Evolutionary conservation across 2,888 invertebrate species (phyloP), one percentile per base, ranked within the genome.

Genomic region (Drosophila mercatorum): DNA sequence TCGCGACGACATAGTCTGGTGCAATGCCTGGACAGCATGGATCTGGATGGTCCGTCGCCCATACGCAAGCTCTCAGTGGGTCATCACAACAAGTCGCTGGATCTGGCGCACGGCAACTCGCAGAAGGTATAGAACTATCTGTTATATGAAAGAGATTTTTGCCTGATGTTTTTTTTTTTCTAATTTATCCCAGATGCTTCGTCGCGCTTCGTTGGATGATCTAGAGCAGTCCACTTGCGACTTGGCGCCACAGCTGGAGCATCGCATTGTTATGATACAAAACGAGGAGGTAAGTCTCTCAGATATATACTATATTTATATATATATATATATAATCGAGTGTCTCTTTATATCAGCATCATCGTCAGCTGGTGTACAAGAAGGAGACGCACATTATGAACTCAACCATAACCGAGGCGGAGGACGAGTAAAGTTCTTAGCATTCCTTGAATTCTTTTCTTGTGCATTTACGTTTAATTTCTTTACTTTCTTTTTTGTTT

Each of bases 181-280:
- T 79, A 75, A 3, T 78, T 22, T 22, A 22, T 2, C 22, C 22
- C 22, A 95, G 95, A 93, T 96, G 88, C 94, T 95, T 3, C 94
- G 96, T 5, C 94, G 96, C 60, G 96, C 96, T 6, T 96, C 96
- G 0, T 91, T 97, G 46, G 97, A 97, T 84, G 97, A 97, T 81
- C 93, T 97, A 59, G 98, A 98, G 90, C 95, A 96, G 80, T 96
- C 96, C 86, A 95, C 96, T 1, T 97, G 97, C 91, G 96, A 96
- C 76, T 93, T 98, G 75, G 96, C 97, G 40, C 98, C 98, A 0
- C 95, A 95, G 91, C 93, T 96, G 2, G 97, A 98, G 88, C 96
- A 97, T 85, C 94, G 98, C 82, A 98, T 98, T 80, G 94, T 96
- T 17, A 93, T 96, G 34, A 94, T 97, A 41, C 95, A 94, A 83